These are phyloP conservation scores for Marasmarcha lunaedactyla DNA, from an alignment of 2,888 invertebrate species.

Conservation along the genomic window DNA sequence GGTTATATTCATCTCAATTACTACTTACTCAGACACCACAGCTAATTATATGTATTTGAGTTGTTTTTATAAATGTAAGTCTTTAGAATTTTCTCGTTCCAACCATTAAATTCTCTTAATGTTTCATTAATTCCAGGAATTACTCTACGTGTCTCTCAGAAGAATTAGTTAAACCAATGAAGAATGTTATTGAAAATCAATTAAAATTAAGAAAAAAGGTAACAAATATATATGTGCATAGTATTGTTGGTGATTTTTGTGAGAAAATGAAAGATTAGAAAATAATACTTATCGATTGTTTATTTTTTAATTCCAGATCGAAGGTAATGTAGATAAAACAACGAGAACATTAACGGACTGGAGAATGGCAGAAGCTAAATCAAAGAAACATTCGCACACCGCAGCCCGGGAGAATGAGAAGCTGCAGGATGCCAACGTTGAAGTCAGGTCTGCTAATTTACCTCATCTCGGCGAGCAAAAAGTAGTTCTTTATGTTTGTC, in stretches of 20 bases:
- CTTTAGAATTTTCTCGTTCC: too few relatives aligned
- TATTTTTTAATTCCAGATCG: slow-evolving; percentile 57
- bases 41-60: too few relatives aligned
- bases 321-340: slow-evolving; percentile 87
- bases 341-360: slow-evolving; percentile 85
- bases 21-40: background rate
- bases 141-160: slow-evolving; percentile 84
- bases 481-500: background rate
- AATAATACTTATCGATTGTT: too few relatives aligned
- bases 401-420: slow-evolving; percentile 93
- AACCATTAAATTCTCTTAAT: background rate
- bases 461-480: background rate
- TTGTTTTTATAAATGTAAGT: too few relatives aligned
- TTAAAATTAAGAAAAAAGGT: slow-evolving; percentile 79
- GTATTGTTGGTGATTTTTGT: too few relatives aligned
- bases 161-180: slow-evolving; percentile 91
- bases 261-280: too few relatives aligned
- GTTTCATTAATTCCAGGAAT: slow-evolving; percentile 65
- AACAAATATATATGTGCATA: too few relatives aligned
- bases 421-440: slow-evolving; percentile 79
- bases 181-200: slow-evolving; percentile 77
- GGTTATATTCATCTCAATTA: slow-evolving; percentile 60
- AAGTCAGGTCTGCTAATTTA: slow-evolving; percentile 44
- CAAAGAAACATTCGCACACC: slow-evolving; percentile 89
- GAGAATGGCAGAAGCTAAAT: slow-evolving; percentile 87